phyloP scores from a whole-genome alignment of 1,140 invertebrate genomes.

The Lutraria rhynchaena region DNA sequence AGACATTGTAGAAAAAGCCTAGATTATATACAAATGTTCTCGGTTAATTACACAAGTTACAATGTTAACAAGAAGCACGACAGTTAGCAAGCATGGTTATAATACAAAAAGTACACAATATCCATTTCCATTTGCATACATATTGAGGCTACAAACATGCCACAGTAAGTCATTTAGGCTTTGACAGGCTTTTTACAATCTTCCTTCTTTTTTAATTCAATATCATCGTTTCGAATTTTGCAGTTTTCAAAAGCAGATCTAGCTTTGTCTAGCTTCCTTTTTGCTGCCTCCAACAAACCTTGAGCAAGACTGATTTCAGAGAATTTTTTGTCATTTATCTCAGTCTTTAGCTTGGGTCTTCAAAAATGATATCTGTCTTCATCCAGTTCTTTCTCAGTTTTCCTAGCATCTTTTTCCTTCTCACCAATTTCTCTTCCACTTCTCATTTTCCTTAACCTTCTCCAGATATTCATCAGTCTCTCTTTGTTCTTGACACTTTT shows the following conservation, averaged over 20 bases:
- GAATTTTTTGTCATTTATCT: slow-evolving; percentile 11
- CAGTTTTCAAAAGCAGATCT: slow-evolving; percentile 7
- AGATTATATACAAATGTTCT: too few relatives aligned
- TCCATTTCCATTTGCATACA: too few relatives aligned
- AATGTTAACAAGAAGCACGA: too few relatives aligned
- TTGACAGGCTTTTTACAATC: too few relatives aligned
- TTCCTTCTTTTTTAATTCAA: slow-evolving; percentile 9
- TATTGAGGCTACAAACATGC: too few relatives aligned
- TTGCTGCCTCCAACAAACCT: slow-evolving; percentile 6
- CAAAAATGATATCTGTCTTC: slow-evolving; percentile 16
- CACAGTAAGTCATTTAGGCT: too few relatives aligned
- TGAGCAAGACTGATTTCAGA: slow-evolving; percentile 7
- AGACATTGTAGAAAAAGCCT: too few relatives aligned
- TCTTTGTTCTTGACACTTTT: not conserved
- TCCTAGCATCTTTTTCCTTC: not conserved
- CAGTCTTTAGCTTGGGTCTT: slow-evolving; percentile 15
- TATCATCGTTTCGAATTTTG: not conserved
- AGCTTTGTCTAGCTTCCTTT: not conserved
- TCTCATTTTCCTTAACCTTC: not conserved
- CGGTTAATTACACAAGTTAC: too few relatives aligned
- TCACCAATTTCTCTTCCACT: not conserved
- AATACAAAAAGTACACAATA: too few relatives aligned
- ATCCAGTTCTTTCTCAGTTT: not conserved
- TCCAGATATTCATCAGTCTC: not conserved
- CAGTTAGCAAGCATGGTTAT: too few relatives aligned